A percentile compares a stretch with the other conserved stretches of the same genome.
Evolutionary conservation across 2,888 invertebrate species (phyloP).

Genomic region (Myopa tessellatipennis): DNA sequence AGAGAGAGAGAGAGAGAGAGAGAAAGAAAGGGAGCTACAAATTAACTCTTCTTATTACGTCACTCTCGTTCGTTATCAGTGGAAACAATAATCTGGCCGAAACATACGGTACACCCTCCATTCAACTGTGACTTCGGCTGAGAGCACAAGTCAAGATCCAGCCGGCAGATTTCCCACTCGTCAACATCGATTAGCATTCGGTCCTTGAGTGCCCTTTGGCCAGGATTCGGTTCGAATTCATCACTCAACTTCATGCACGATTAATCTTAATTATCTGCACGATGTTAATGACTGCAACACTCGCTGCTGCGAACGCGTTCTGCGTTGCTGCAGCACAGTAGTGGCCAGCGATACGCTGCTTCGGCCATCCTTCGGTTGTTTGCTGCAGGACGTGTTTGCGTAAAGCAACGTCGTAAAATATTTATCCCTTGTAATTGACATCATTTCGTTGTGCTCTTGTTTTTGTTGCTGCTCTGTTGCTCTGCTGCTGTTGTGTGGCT

Average conservation of each 20-base stretch:
- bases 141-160: neutral
- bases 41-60: no score
- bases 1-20: no score
- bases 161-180: neutral
- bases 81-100: no score
- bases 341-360: neutral
- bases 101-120: no score
- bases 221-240: slow-evolving; percentile 21
- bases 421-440: slow-evolving; percentile 36
- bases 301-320: slow-evolving; percentile 19
- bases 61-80: no score
- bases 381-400: slow-evolving; percentile 27
- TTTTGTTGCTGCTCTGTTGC: slow-evolving; percentile 2
- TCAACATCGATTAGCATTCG: slow-evolving; percentile 11
- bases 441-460: slow-evolving; percentile 19
- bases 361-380: neutral
- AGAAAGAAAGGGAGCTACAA: no score
- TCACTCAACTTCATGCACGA: slow-evolving; percentile 33
- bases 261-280: slow-evolving; percentile 36
- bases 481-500: neutral
- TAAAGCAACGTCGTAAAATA: slow-evolving; percentile 38
- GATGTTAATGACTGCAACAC: slow-evolving; percentile 39
- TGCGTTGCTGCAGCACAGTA: slow-evolving; percentile 1
- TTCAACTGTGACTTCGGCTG: no score
- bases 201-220: slow-evolving; percentile 16